A percentile compares a stretch with the other conserved stretches of the same genome.
phyloP scores from a whole-genome alignment of 35 echinoderm and acorn worm species.

The Nesometra sesokonis region DNA sequence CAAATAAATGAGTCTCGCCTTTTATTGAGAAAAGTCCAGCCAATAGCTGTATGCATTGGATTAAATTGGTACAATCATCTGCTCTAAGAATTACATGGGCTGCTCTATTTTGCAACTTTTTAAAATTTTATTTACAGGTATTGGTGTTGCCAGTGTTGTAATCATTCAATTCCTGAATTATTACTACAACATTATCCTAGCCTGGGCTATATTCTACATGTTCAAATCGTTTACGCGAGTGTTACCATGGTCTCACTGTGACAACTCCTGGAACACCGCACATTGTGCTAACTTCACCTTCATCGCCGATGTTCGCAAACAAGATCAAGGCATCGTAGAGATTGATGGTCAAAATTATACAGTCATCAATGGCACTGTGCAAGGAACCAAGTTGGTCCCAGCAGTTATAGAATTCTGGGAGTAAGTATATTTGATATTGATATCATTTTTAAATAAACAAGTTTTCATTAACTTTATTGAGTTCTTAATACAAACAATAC shows the following conservation, averaged over 20 bases:
- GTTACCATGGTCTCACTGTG: slow-evolving; percentile 28
- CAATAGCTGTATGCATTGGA: too few species aligned
- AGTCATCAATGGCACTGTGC: not conserved
- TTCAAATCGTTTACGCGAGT: slow-evolving; percentile 28
- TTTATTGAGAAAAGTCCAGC: too few species aligned
- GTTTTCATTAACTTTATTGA: too few species aligned
- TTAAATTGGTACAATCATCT: too few species aligned
- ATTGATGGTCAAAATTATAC: not conserved
- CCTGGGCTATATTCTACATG: slow-evolving; percentile 42
- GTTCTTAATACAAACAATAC: too few species aligned
- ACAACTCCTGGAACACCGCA: slow-evolving; percentile 40
- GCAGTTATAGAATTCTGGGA: slow-evolving; percentile 1
- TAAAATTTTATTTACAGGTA: slow-evolving; percentile 29
- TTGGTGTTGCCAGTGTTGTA: slow-evolving; percentile 30
- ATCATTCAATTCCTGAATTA: slow-evolving; percentile 15
- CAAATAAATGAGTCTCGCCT: too few species aligned
- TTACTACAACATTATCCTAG: slow-evolving; percentile 51
- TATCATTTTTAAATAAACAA: too few species aligned
- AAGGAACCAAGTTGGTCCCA: not conserved
- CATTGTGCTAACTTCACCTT: not conserved
- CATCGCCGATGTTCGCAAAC: not conserved
- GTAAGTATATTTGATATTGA: not conserved
- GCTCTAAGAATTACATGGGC: too few species aligned
- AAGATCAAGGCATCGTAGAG: not conserved
- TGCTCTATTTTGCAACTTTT: too few species aligned